A percentile compares a stretch with the other conserved stretches of the same genome.
Conservation (phyloP, 2,113 vertebrate genomes). For the Oriolus oriolus region DNA sequence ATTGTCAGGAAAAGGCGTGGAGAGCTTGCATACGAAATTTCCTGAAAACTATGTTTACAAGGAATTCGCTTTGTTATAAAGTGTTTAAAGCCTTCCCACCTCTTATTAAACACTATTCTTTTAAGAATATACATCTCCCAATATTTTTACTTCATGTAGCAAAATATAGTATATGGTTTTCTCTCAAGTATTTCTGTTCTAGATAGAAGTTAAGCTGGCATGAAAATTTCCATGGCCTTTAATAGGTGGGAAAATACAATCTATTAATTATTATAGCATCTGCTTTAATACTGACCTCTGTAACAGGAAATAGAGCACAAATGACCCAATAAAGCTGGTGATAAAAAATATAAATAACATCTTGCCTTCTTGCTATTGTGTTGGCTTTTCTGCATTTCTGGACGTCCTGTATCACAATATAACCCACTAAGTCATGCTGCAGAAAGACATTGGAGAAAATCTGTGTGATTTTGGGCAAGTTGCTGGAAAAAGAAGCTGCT, state of each 20-base stretch:
- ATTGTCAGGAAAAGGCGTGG: constrained; percentile 72
- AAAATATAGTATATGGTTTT: not conserved
- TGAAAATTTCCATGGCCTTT: not conserved
- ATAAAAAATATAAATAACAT: constrained; percentile 37
- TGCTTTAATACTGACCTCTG: constrained; percentile 12
- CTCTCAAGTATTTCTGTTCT: not conserved
- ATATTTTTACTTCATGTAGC: not conserved
- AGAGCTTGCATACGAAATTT: constrained; percentile 52
- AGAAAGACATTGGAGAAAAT: not conserved
- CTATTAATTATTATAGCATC: not conserved
- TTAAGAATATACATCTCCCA: not conserved
- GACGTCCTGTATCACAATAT: not conserved
- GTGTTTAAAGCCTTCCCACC: constrained; percentile 1
- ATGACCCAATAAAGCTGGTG: not conserved
- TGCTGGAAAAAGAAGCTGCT: not conserved
- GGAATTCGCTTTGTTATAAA: constrained; percentile 29
- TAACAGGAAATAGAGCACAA: constrained; percentile 6
- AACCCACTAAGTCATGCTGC: not conserved
- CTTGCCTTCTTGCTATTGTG: constrained; percentile 1
- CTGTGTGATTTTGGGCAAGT: not conserved
- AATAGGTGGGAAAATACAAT: not conserved
- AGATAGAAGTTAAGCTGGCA: not conserved
- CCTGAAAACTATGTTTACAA: constrained; percentile 71
- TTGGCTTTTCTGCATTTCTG: not conserved
- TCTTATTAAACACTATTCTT: not conserved